phyloP scores from a whole-genome alignment of 2,888 invertebrate genomes.

The Belgica antarctica region DNA sequence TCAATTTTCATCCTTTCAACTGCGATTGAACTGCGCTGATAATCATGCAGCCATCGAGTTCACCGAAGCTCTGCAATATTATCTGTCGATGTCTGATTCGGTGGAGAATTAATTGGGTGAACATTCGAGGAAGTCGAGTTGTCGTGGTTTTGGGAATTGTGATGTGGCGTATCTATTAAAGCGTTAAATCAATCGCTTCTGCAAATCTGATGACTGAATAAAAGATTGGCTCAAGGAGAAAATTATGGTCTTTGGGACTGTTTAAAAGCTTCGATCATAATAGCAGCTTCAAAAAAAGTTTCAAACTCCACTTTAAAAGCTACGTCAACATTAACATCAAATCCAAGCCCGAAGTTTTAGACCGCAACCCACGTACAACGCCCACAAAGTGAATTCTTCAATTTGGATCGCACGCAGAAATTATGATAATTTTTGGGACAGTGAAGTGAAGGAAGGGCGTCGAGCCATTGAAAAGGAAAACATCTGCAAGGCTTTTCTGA shows the following conservation, averaged over 20 bases:
- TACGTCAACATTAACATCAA: not conserved
- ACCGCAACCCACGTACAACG: too few relatives aligned
- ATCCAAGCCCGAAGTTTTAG: not conserved
- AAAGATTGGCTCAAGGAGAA: too few relatives aligned
- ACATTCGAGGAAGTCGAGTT: too few relatives aligned
- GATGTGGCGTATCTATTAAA: not conserved
- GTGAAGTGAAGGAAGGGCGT: not conserved
- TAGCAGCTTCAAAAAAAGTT: too few relatives aligned
- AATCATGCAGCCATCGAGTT: not conserved
- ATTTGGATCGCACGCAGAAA: not conserved
- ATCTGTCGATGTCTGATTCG: slow-evolving; percentile 4
- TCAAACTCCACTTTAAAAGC: not conserved
- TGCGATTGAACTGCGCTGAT: too few relatives aligned
- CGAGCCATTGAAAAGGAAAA: not conserved
- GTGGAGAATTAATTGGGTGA: not conserved
- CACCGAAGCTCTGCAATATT: not conserved
- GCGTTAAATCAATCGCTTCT: too few relatives aligned
- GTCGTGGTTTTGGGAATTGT: too few relatives aligned
- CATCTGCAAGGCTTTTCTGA: slow-evolving; percentile 2
- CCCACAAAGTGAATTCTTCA: not conserved
- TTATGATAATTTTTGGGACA: slow-evolving; percentile 1
- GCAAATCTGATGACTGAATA: too few relatives aligned
- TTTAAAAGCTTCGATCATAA: too few relatives aligned
- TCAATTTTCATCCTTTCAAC: too few relatives aligned
- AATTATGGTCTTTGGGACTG: too few relatives aligned